Conservation (phyloP, 2,888 invertebrate genomes). For the Erynnis tages region DNA sequence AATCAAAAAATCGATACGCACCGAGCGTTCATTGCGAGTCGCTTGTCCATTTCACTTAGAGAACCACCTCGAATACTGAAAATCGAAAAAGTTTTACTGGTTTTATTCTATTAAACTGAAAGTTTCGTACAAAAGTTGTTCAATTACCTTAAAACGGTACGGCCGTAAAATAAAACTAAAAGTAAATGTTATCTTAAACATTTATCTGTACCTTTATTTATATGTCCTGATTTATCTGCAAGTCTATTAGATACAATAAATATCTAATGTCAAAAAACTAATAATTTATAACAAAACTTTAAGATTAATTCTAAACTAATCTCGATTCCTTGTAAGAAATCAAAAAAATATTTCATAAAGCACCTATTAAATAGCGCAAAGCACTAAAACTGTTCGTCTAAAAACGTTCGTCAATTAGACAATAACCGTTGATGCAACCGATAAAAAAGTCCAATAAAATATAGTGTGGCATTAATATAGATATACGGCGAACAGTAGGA, state of each 20-base stretch:
- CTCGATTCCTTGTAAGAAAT: too few relatives aligned
- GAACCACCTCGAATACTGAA: conserved; percentile 40
- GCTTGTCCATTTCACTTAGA: conserved; percentile 46
- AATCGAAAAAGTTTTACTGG: conserved; percentile 42
- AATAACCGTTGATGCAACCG: conserved; percentile 65
- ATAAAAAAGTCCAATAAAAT: conserved; percentile 78
- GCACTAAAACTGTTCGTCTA: conserved; percentile 32
- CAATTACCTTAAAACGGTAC: too few relatives aligned
- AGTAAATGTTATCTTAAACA: too few relatives aligned
- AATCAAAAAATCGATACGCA: conserved; percentile 77
- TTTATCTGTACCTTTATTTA: too few relatives aligned
- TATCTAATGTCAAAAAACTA: too few relatives aligned
- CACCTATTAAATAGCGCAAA: neutral
- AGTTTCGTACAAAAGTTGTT: neutral
- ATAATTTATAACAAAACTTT: too few relatives aligned
- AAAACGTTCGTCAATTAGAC: conserved; percentile 55
- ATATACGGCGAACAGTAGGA: conserved; percentile 66
- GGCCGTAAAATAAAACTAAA: too few relatives aligned
- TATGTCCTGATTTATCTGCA: too few relatives aligned
- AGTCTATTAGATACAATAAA: too few relatives aligned
- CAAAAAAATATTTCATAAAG: neutral
- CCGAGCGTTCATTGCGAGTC: conserved; percentile 49
- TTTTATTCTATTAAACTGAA: conserved; percentile 25
- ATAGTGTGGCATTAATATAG: conserved; percentile 78
- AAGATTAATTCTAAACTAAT: too few relatives aligned